These are phyloP conservation scores for Coilia nasus DNA, from an alignment of 2,797 vertebrate species.

Conservation along the genomic window DNA sequence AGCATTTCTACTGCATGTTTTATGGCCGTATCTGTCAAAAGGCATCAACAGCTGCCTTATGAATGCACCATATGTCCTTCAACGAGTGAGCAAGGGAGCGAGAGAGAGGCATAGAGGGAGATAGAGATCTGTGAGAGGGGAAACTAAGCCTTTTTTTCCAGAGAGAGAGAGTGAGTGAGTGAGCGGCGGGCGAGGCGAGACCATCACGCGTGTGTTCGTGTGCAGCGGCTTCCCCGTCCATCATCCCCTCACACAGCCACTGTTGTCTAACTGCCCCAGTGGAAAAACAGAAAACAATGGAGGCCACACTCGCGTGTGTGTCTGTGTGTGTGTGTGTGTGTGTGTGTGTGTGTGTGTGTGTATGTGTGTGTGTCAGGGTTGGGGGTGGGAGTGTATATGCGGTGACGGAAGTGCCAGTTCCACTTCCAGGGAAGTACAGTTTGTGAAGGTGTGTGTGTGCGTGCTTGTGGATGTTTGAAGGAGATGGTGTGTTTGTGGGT, in stretches of 20 bases:
- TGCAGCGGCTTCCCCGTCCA: constrained; percentile 69
- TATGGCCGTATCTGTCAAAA: neutral
- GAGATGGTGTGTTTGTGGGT: neutral
- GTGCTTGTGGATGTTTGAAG: constrained; percentile 2
- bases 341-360: neutral
- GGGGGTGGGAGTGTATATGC: constrained; percentile 24
- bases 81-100: neutral
- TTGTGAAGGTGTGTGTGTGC: constrained; percentile 68
- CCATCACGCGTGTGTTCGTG: constrained; percentile 55
- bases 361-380: neutral
- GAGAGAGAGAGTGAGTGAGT: neutral
- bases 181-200: neutral
- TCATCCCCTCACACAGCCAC: constrained; percentile 71
- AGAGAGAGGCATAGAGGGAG: neutral
- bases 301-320: neutral
- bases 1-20: constrained; percentile 13
- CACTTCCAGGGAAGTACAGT: constrained; percentile 76
- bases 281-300: constrained; percentile 78
- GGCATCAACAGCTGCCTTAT: neutral
- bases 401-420: constrained; percentile 75
- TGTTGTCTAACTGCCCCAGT: constrained; percentile 70
- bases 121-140: neutral
- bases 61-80: constrained; percentile 22
- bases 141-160: neutral
- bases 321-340: neutral